Conservation (phyloP, 1,140 invertebrate genomes). For the Luehdorfia chinensis region DNA sequence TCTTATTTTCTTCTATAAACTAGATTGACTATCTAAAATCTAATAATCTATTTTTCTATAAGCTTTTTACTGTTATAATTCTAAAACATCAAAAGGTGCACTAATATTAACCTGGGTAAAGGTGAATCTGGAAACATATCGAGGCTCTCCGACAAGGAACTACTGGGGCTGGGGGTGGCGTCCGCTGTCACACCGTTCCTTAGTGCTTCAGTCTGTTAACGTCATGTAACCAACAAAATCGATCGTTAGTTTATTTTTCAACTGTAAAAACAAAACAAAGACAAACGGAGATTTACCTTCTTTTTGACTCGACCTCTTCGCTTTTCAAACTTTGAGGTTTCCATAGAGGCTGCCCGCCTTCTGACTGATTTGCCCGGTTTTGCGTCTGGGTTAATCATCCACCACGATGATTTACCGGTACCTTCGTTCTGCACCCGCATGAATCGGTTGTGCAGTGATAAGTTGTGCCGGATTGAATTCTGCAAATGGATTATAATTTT, state of each 20-base stretch:
- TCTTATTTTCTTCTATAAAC: constrained; percentile 27
- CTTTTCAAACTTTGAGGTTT: constrained; percentile 96
- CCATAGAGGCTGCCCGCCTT: constrained; percentile 96
- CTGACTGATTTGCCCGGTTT: constrained; percentile 97
- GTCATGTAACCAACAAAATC: not conserved
- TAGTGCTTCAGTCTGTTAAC: constrained; percentile 84
- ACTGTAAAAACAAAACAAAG: not conserved
- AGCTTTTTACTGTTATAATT: constrained; percentile 16
- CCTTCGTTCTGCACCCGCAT: constrained; percentile 99
- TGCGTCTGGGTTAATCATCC: constrained; percentile 99
- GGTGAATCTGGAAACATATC: constrained; percentile 95
- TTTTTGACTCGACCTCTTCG: constrained; percentile 95
- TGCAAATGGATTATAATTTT: constrained; percentile 71
- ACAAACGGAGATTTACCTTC: constrained; percentile 78
- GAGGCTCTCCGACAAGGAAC: constrained; percentile 92
- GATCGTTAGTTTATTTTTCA: too few relatives aligned
- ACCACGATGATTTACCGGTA: constrained; percentile 99
- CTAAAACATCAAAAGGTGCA: constrained; percentile 3
- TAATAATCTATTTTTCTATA: constrained; percentile 10
- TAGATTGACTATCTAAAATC: constrained; percentile 13
- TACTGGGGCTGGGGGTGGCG: constrained; percentile 91
- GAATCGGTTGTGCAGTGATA: constrained; percentile 99
- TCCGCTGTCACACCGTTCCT: constrained; percentile 84
- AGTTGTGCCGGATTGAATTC: constrained; percentile 99
- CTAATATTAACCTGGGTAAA: constrained; percentile 80